Conservation (phyloP, 2,113 vertebrate species). For the Laticauda colubrina region DNA sequence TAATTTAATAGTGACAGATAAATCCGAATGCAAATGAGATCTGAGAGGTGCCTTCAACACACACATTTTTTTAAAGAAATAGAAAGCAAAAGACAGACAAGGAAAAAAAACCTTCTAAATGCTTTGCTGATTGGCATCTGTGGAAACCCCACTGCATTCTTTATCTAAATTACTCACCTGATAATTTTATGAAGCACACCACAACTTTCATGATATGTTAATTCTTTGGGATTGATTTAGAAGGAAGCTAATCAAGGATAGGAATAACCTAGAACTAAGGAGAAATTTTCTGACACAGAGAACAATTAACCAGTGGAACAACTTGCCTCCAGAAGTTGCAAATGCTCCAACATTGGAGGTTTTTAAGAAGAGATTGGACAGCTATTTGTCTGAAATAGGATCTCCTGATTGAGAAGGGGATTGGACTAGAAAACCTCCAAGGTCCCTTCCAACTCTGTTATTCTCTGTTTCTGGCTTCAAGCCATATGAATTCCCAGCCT, state of each 20-base stretch:
- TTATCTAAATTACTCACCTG: neutral
- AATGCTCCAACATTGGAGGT: too few relatives aligned
- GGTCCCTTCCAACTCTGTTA: too few relatives aligned
- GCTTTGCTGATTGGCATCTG: neutral
- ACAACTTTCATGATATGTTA: conserved; percentile 12
- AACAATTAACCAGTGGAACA: too few relatives aligned
- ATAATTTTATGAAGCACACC: conserved; percentile 10
- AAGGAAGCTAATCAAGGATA: neutral
- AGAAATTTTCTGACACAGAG: too few relatives aligned
- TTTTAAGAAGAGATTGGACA: too few relatives aligned
- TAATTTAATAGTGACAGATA: conserved; percentile 36
- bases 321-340: too few relatives aligned
- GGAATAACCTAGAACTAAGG: neutral
- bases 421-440: too few relatives aligned
- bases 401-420: too few relatives aligned
- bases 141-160: neutral
- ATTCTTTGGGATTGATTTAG: neutral
- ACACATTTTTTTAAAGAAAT: neutral
- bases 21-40: conserved; percentile 24
- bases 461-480: too few relatives aligned
- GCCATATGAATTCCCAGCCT: too few relatives aligned
- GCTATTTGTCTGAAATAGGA: too few relatives aligned
- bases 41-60: neutral
- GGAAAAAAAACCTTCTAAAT: neutral
- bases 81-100: neutral